Base-by-base conservation (phyloP, 2,797 vertebrate genomes). In the Carapus acus region DNA sequence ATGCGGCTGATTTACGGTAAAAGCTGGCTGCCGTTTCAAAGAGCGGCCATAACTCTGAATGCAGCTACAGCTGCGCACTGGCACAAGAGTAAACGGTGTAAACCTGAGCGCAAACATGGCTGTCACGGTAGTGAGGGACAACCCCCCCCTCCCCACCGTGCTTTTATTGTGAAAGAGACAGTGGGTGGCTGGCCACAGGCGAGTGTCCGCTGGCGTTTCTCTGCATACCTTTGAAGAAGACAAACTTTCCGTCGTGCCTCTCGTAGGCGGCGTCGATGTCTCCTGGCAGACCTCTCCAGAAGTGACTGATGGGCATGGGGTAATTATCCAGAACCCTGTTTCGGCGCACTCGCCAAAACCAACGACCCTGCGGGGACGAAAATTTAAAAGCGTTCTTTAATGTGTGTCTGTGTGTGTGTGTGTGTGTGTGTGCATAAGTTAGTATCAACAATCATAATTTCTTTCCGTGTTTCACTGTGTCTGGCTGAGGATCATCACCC, bases 271-370 rank as follows among this genome's bases (percentile, higher is more conserved):
- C 92, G 1, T 93, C 91, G 0, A 98, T 94, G 83, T 97, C 92
- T 20, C 92, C 83, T 0, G 94, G 95, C 5, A 98, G 89, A 8
- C 96, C 96, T 20, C 94, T 88, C 96, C 95, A 98, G 83, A 98
- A 98, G 75, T 97, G 93, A 3, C 92, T 83, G 0, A 98, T 95
- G 57, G 93, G 94, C 95, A 98, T 97, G 24, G 96, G 96, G 67
- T 98, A 98, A 73, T 96, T 96, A 83, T 97, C 94, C 73, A 97
- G 83, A 39, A 98, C 94, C 2, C 93, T 87, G 82, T 97, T 98
- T 64, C 91, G 89, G 40, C 94, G 89, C 2, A 98, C 94, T 45
- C 96, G 87, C 96, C 96, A 98, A 83, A 98, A 98, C 96, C 96
- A 98, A 19, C 86, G 90, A 27, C 94, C 96, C 96, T 98, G 65